Evolutionary conservation across 1,140 invertebrate species (phyloP), one percentile per base, ranked within the genome.

Genomic region (Anthonomus grandis): DNA sequence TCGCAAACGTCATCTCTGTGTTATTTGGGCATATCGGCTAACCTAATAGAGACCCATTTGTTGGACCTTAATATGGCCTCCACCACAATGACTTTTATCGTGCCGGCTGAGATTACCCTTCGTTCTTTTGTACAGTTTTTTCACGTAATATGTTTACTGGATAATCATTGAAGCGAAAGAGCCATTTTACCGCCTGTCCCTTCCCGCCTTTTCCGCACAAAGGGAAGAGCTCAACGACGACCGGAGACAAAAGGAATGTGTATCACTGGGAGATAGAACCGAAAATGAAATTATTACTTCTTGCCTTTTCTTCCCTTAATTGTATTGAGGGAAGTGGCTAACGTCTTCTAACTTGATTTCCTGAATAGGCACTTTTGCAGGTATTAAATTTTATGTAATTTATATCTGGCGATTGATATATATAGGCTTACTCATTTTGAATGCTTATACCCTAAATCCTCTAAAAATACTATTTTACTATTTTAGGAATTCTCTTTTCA

Each of bases 31-130:
- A 62, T 62, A 67, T 65, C 64, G n/a, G 57, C 63, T 65, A 67
- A 67, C 65, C 64, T 65, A 67, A 67, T 67, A 63, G n/a, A n/a
- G 59, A 52, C 49, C 57, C 64, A 65, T 67, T 65, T 67, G 65
- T 67, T 61, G 58, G 59, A n/a, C 56, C 44, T 54, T 57, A 63
- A 67, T 63, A 60, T 58, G 60, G 46, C 51, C 55, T 50, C 47
- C 56, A 51, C 42, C 52, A 44, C 51, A 60, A 62, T 55, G 57
- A 62, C 54, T 49, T 57, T 57, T 57, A 51, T 50, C 56, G 56
- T 50, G 24, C 55, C 37, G 15, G 38, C 19, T 23, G 34, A 57
- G 46, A 51, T 48, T 51, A 57, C 37, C 27, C 22, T 27, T 3
- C 6, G 27, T 22, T 31, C 18, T 49, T 57, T 57, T 49, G 41